Percentiles rank a stretch among this genome's conserved stretches.
Evolutionary conservation across 2,113 vertebrate species (phyloP).

Genomic region (Parotia lawesii): DNA sequence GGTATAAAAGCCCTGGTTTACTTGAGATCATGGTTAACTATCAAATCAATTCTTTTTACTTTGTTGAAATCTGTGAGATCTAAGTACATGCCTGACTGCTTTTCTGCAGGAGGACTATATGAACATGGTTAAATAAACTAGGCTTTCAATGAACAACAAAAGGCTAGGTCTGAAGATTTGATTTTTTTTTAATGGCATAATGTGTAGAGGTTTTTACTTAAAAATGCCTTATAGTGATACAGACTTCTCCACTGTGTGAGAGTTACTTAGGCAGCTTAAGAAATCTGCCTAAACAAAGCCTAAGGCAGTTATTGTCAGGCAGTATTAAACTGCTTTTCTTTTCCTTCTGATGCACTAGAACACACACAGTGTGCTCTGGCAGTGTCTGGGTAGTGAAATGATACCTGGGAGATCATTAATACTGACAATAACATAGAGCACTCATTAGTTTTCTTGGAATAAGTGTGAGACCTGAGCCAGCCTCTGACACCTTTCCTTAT

Average conservation of each 20-base stretch:
- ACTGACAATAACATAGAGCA: background rate
- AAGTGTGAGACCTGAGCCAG: background rate
- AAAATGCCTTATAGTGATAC: background rate
- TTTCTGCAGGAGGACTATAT: background rate
- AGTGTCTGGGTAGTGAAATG: background rate
- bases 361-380: background rate
- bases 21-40: background rate
- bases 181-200: background rate
- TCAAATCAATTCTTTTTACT: background rate
- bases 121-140: background rate
- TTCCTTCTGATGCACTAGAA: background rate
- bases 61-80: background rate
- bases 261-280: background rate
- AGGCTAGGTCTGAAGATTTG: background rate
- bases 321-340: background rate
- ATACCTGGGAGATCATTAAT: background rate
- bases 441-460: background rate
- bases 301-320: background rate
- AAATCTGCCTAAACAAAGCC: background rate
- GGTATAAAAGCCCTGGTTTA: background rate
- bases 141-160: background rate
- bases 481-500: background rate
- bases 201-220: background rate
- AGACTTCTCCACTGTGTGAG: background rate
- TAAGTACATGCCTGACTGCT: background rate